Evolutionary conservation across 2,113 vertebrate species (phyloP), one percentile per base, ranked within the genome.

Genomic region (Tupaia tana): DNA sequence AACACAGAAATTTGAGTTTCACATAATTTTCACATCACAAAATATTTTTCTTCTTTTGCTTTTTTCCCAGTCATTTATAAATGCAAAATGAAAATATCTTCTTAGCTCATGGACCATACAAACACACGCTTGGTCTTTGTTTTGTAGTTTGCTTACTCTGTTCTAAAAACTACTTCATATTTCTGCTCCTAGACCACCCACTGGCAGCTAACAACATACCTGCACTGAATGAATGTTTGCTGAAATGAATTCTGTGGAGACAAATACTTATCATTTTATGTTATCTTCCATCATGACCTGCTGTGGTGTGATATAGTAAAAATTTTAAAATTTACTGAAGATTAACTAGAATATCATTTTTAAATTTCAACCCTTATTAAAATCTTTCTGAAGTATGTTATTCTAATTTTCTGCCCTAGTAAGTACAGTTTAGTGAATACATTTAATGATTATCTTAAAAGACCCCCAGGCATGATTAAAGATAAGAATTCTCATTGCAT

Each of bases 401-500:
- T 94, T 92, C 43, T 61, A 96, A 96, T 97, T 96, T 96, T 95
- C 83, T 97, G 92, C 80, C 92, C 89, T 95, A 96, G 93, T 97
- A 97, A 96, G 91, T 94, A 95, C 61, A 91, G 59, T 87, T 93
- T 81, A 81, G 94, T 90, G 79, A 86, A 92, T 54, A 81, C 18
- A 92, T 73, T 93, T 97, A 94, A 96, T 95, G 88, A 97, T 95
- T 98, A 84, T 96, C 89, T 91, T 97, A 73, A n/a, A 56, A 52
- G 89, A 58, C 29, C 82, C 91, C 89, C 9, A 58, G 94, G 95
- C 83, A 96, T 80, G 89, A 94, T 96, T 93, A 61, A 93, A 78
- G 84, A 96, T 95, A 96, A 91, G 94, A 96, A 95, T 96, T 96
- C 67, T 92, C 77, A 69, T 84, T 79, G 61, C 86, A 34, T 75